Evolutionary conservation across 2,888 invertebrate species (phyloP), one percentile per base, ranked within the genome.

Genomic region (Entomobrya multifasciata): DNA sequence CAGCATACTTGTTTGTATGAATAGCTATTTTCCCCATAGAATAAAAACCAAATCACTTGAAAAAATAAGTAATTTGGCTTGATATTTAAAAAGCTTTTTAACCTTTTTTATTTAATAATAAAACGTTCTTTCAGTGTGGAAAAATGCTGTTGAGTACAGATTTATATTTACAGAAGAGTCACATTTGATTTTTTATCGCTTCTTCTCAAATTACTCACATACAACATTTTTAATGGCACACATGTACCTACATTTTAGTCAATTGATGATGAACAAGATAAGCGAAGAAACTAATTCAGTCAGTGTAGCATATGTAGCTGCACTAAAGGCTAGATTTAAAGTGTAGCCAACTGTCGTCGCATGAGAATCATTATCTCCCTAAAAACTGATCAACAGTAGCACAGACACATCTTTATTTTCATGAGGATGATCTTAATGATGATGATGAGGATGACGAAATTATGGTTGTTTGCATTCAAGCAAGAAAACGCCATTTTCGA

Each of bases 311-410:
- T 4, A 36, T 36, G 4, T 36, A 4, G 4, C 8, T 8, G 8
- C 36, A 36, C 4, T 8, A 8, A 36, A 36, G 36, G 8, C 36
- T 8, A 36, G 8, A 36, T 36, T 36, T 70, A 30, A 74, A 74
- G 52, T 55, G 74, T 82, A 74, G 60, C 82, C 77, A 84, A 84
- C 84, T 84, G 84, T 84, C 84, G 84, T 84, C 84, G 52, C n/a
- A n/a, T 17, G 55, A 84, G 84, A 47, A 67, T 84, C 77, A 84
- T 76, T 84, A 84, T 84, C 77, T 44, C 17, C 8, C 52, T 77
- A 36, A 52, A 83, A 84, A 84, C 67, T 84, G 77, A 84, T 84
- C 84, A 77, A 55, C 77, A 74, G 25, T 62, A 74, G 49, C 44
- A 82, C 27, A 52, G 47, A 36, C 20, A 49, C 52, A 72, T 52